Evolutionary conservation across 2,113 vertebrate species (phyloP), one percentile per base, ranked within the genome.

Genomic region (Malurus cyaneus): DNA sequence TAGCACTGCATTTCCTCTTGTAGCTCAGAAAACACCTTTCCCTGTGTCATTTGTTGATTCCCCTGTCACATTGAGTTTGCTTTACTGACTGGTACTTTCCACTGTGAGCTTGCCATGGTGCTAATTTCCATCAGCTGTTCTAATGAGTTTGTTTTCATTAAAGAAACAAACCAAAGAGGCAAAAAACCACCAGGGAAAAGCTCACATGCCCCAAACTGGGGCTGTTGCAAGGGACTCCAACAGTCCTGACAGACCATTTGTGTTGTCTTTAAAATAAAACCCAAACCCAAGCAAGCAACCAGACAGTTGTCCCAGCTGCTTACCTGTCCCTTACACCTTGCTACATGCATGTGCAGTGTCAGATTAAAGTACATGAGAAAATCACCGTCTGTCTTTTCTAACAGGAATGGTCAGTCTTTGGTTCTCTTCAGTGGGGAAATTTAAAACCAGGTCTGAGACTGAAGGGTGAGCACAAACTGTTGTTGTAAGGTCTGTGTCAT

Each of bases 281-380:
- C 11, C 20, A 81, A 34, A 64, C 5, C 31, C 32, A n/a, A 21
- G 21, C 20, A 64, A 13, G 14, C 15, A 79, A 20, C 18, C 42
- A 73, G 64, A 6, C 14, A 78, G 24, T 29, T 87, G 24, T 85
- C 39, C 89, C n/a, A 46, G 28, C 53, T 85, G 20, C 19, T 82
- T 56, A 23, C 73, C 34, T 80, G 34, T 23, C 9, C 44, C 23
- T 89, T 31, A 12, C 34, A 32, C 44, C 32, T 74, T 61, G 59
- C 34, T 8, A 2, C 10, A 1, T 49, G 25, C 24, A 2, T 9
- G 21, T 12, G 31, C 1, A 2, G 18, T 64, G 53, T 50, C 70
- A 83, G 29, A 31, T 57, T 32, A 20, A 54, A 15, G n/a, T 25
- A 25, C 7, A 41, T n/a, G 21, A n/a, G 53, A 28, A 67, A 31